Percentiles rank a stretch among this genome's conserved stretches.
phyloP scores from a whole-genome alignment of 2,113 vertebrate species.

The Melanostigma gelatinosum region DNA sequence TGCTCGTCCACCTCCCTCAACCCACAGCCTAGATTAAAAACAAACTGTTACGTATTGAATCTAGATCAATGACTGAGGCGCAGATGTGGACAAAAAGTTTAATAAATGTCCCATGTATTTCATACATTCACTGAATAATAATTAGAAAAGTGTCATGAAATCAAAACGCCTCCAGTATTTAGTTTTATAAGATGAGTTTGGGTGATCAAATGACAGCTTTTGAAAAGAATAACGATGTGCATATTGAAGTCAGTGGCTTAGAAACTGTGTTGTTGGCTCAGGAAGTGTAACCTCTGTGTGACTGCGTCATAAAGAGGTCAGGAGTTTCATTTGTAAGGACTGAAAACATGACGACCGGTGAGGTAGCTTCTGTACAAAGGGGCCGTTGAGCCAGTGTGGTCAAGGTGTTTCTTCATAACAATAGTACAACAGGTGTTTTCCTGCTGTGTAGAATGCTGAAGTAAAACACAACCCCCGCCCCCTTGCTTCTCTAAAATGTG shows the following conservation, averaged over 20 bases:
- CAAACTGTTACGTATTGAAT: background rate
- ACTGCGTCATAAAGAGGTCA: conserved; percentile 12
- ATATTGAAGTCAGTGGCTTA: background rate
- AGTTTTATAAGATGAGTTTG: background rate
- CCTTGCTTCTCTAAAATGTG: background rate
- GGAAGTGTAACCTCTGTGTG: conserved; percentile 1
- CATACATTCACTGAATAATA: background rate
- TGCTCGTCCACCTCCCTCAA: background rate
- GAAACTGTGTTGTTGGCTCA: conserved; percentile 7
- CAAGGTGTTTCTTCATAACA: background rate
- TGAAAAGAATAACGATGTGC: background rate
- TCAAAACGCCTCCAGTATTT: background rate
- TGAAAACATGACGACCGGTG: conserved; percentile 20
- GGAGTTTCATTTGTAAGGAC: conserved; percentile 1
- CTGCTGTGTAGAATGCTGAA: conserved; percentile 20
- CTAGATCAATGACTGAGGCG: background rate
- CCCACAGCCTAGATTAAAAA: background rate
- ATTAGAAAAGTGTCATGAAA: background rate
- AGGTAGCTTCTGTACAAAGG: conserved; percentile 28
- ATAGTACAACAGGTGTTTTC: background rate
- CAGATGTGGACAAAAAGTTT: background rate
- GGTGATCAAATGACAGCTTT: background rate
- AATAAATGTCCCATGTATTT: background rate
- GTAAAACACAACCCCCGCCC: background rate
- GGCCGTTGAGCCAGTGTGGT: background rate